These are phyloP conservation scores for Numenius phaeopus DNA, from an alignment of 2,797 vertebrate genomes.

Conservation along the genomic window DNA sequence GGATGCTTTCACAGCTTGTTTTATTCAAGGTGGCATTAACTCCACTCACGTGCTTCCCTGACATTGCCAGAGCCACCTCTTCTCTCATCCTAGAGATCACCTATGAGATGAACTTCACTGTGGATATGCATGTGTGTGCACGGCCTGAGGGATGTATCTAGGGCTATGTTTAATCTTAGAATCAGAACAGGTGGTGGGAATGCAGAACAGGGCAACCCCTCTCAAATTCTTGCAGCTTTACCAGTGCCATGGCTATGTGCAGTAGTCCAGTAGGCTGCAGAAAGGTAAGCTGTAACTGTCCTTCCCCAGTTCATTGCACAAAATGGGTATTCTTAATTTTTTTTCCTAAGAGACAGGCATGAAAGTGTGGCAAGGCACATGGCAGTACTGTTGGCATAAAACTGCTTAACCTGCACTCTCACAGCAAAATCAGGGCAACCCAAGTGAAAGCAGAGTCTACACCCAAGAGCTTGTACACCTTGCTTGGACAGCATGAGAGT, in stretches of 20 bases:
- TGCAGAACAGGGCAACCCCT: background rate
- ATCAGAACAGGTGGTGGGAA: background rate
- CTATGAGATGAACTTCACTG: background rate
- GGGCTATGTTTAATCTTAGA: background rate
- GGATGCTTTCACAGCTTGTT: background rate
- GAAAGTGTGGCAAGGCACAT: background rate
- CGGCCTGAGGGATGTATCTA: background rate
- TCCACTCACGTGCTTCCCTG: background rate
- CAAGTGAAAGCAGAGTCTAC: background rate
- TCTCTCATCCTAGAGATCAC: background rate
- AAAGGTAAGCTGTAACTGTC: background rate
- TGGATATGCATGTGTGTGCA: background rate
- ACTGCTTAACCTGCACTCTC: background rate
- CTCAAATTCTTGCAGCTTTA: background rate
- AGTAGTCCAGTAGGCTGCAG: background rate
- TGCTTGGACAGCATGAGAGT: background rate
- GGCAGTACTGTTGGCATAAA: background rate
- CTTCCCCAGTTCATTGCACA: background rate
- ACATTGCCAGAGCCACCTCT: background rate
- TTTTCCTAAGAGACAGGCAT: background rate
- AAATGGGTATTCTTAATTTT: accelerated
- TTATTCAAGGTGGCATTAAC: background rate
- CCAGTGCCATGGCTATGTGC: background rate
- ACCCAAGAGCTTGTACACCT: background rate
- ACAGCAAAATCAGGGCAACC: background rate